These are phyloP conservation scores for Eristalis pertinax DNA, from an alignment of 2,888 invertebrate genomes.

Conservation along the genomic window DNA sequence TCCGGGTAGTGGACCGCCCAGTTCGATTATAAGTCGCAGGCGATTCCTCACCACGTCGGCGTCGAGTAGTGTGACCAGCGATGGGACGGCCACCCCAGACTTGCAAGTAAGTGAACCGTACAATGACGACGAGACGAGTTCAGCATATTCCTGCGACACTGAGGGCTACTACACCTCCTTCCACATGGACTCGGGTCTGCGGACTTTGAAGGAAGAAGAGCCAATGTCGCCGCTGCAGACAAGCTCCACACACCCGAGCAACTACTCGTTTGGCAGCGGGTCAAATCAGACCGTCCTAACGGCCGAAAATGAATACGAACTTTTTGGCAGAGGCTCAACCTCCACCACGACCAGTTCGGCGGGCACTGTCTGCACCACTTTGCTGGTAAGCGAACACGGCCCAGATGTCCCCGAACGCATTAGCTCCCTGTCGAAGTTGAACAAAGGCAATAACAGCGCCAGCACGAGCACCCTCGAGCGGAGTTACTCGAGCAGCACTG, in stretches of 20 bases:
- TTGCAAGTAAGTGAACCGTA: constrained; percentile 86
- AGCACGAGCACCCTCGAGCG: constrained; percentile 84
- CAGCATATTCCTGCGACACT: constrained; percentile 97
- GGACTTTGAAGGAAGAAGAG: constrained; percentile 90
- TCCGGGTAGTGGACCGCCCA: constrained; percentile 84
- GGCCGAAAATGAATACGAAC: constrained; percentile 93
- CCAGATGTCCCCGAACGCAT: constrained; percentile 92
- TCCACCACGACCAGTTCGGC: constrained; percentile 95
- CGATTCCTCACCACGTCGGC: constrained; percentile 88
- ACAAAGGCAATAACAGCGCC: constrained; percentile 83
- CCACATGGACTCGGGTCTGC: constrained; percentile 96
- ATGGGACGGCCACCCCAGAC: constrained; percentile 92
- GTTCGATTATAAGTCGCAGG: constrained; percentile 86
- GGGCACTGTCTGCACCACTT: constrained; percentile 93
- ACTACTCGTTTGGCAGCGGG: constrained; percentile 86
- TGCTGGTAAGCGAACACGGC: constrained; percentile 88
- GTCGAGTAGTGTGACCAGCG: constrained; percentile 92
- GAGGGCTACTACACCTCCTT: constrained; percentile 99
- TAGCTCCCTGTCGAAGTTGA: constrained; percentile 87
- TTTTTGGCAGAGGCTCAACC: constrained; percentile 95
- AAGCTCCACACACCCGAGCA: constrained; percentile 85
- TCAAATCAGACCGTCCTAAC: constrained; percentile 87
- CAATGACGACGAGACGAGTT: constrained; percentile 93
- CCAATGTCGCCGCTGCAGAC: constrained; percentile 89
- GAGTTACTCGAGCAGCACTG: constrained; percentile 82